phyloP scores from a whole-genome alignment of 2,888 invertebrate species.

The Spialia ferax region DNA sequence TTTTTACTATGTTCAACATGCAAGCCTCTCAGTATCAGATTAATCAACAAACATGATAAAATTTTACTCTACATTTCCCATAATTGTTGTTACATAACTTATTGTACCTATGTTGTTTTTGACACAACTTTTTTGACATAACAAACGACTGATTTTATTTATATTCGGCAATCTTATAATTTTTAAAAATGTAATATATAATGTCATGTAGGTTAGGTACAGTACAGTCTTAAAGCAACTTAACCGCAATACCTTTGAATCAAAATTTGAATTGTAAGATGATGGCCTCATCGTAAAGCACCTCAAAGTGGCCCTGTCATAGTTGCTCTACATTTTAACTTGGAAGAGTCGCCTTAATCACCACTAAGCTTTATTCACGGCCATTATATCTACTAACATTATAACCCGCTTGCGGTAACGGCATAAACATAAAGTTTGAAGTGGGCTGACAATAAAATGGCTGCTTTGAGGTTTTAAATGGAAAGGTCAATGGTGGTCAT shows the following conservation, averaged over 20 bases:
- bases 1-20: too few relatives aligned
- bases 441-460: conserved; percentile 19
- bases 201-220: too few relatives aligned
- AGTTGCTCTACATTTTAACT: conserved; percentile 12
- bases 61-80: too few relatives aligned
- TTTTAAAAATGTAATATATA: too few relatives aligned
- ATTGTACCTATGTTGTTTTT: too few relatives aligned
- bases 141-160: too few relatives aligned
- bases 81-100: too few relatives aligned
- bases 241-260: not conserved
- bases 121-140: too few relatives aligned
- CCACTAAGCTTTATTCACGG: conserved; percentile 33
- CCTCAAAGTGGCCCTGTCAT: conserved; percentile 7
- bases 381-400: conserved; percentile 24
- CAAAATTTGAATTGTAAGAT: not conserved
- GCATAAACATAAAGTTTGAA: conserved; percentile 28
- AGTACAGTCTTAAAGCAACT: too few relatives aligned
- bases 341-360: conserved; percentile 20
- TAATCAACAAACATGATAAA: too few relatives aligned
- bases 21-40: too few relatives aligned
- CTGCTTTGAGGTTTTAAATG: conserved; percentile 12
- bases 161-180: too few relatives aligned
- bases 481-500: not conserved
- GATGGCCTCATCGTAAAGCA: not conserved
- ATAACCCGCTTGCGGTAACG: conserved; percentile 23